Percentiles rank a stretch among this genome's conserved stretches.
Evolutionary conservation across 2,797 vertebrate genomes (phyloP).

Genomic region (Salmo trutta): DNA sequence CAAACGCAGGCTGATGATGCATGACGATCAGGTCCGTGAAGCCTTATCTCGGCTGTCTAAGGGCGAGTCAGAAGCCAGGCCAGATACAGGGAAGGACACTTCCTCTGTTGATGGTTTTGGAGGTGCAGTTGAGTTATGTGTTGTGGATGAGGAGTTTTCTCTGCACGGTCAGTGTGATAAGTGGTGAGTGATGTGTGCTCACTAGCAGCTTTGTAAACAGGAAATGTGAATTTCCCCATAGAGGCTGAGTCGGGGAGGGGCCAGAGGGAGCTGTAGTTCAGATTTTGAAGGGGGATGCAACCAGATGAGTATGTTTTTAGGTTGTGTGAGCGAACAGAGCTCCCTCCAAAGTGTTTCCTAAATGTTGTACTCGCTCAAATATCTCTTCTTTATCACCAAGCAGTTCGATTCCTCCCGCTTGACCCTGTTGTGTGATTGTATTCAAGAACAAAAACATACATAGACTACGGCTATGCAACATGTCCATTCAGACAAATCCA

Average conservation of each 20-base stretch:
- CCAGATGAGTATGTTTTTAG: not conserved
- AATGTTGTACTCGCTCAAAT: conserved; percentile 2
- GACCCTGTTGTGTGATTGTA: not conserved
- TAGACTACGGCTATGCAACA: not conserved
- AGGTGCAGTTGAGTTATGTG: conserved; percentile 35
- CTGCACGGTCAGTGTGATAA: conserved; percentile 49
- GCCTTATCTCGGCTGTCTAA: not conserved
- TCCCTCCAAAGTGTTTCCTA: not conserved
- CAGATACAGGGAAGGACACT: conserved; percentile 13
- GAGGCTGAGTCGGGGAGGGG: conserved; percentile 53
- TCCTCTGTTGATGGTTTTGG: conserved; percentile 36
- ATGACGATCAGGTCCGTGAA: not conserved
- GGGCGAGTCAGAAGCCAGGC: not conserved
- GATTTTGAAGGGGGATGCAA: not conserved
- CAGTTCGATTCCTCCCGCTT: not conserved
- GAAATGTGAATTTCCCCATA: conserved; percentile 70
- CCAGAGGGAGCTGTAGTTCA: conserved; percentile 28
- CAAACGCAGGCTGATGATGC: no score
- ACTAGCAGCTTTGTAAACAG: conserved; percentile 70
- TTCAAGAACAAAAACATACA: not conserved
- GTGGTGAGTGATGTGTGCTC: conserved; percentile 56
- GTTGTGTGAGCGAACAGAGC: not conserved
- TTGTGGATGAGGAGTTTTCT: conserved; percentile 34
- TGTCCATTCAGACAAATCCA: conserved; percentile 11
- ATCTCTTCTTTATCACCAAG: not conserved